phyloP scores from a whole-genome alignment of 2,113 vertebrate species.

The Podarcis muralis region DNA sequence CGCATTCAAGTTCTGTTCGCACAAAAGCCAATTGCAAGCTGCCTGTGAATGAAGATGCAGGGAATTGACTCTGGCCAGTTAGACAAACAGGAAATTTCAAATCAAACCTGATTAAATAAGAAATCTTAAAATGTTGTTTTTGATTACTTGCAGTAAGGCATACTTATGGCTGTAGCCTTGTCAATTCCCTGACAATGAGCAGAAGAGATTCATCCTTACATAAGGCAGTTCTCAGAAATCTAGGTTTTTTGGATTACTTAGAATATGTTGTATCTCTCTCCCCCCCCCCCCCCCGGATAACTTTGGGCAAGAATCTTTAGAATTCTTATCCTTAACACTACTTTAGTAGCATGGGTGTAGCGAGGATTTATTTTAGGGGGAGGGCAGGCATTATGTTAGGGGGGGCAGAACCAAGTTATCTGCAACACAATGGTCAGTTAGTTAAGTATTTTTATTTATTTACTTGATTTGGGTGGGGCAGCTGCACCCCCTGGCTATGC shows the following conservation, averaged over 20 bases:
- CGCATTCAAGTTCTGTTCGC: constrained; percentile 26
- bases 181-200: constrained; percentile 9
- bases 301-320: background rate
- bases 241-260: constrained; percentile 33
- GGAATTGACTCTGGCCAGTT: constrained; percentile 55
- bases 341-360: too few species aligned
- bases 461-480: too few species aligned
- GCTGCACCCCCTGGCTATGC: background rate
- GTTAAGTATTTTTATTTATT: too few species aligned
- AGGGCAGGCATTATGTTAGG: background rate
- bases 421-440: too few species aligned
- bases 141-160: constrained; percentile 19
- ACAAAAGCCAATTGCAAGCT: constrained; percentile 37
- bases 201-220: constrained; percentile 30
- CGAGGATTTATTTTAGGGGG: too few species aligned
- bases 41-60: constrained; percentile 39
- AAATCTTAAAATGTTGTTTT: constrained; percentile 36
- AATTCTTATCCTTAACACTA: too few species aligned
- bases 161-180: background rate
- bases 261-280: constrained; percentile 20
- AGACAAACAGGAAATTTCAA: constrained; percentile 62
- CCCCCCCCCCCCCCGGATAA: background rate
- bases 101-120: constrained; percentile 50
- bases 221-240: constrained; percentile 4
- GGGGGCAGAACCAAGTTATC: too few species aligned